A percentile compares a stretch with the other conserved stretches of the same genome.
These are phyloP conservation scores for Meteorus cinctellus DNA, from an alignment of 2,888 invertebrate species.

Conservation along the genomic window DNA sequence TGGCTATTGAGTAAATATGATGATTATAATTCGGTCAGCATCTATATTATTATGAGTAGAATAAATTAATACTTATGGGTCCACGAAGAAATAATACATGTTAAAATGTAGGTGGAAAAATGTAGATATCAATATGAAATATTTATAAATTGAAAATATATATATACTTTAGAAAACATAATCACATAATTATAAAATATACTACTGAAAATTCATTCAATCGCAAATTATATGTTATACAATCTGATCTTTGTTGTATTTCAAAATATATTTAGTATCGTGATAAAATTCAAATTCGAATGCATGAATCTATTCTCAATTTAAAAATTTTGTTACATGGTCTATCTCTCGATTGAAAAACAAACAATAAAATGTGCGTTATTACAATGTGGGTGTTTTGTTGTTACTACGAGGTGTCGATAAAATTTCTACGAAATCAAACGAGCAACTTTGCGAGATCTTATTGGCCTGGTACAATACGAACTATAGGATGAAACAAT, in stretches of 20 bases:
- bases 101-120: too few relatives aligned
- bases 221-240: neutral
- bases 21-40: too few relatives aligned
- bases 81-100: too few relatives aligned
- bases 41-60: too few relatives aligned
- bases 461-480: conserved; percentile 43
- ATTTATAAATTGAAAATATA: too few relatives aligned
- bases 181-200: neutral
- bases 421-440: conserved; percentile 37
- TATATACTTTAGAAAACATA: neutral
- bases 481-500: conserved; percentile 41
- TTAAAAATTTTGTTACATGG: neutral
- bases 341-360: neutral
- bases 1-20: too few relatives aligned
- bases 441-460: conserved; percentile 16
- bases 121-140: too few relatives aligned
- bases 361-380: neutral
- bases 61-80: too few relatives aligned
- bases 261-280: too few relatives aligned
- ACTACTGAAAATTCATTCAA: neutral
- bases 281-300: too few relatives aligned
- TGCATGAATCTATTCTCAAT: neutral
- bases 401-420: conserved; percentile 41
- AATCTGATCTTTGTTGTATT: too few relatives aligned
- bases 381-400: neutral